phyloP scores from a whole-genome alignment of 2,797 vertebrate genomes.

The Octomys mimax region DNA sequence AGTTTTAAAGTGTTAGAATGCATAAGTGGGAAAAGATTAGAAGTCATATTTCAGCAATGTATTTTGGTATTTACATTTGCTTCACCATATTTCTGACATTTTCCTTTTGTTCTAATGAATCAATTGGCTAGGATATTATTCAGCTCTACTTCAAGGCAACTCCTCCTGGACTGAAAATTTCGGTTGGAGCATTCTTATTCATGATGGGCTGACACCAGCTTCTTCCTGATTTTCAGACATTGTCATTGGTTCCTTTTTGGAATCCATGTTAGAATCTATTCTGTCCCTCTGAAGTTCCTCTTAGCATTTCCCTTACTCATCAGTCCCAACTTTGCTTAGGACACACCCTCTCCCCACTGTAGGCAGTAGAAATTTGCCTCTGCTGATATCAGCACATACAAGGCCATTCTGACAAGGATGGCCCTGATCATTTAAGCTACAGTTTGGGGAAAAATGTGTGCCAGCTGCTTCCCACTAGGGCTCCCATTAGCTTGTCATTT shows the following conservation, averaged over 20 bases:
- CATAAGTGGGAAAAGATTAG: constrained; percentile 13
- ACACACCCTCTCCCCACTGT: rapidly evolving
- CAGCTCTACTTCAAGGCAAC: neutral
- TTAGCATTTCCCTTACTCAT: neutral
- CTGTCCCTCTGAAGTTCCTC: neutral
- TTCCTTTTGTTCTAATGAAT: neutral
- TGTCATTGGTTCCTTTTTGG: neutral
- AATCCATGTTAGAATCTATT: neutral
- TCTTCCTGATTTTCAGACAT: neutral
- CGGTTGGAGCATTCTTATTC: neutral
- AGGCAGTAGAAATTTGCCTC: neutral
- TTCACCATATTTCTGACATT: neutral
- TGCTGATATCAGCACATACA: neutral
- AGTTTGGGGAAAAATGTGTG: neutral
- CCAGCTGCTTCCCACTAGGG: constrained; percentile 69
- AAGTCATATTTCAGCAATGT: neutral
- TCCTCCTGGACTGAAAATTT: neutral
- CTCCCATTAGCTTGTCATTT: constrained; percentile 73
- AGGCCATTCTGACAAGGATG: constrained; percentile 58
- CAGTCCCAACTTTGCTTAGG: neutral
- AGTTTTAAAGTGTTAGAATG: constrained; percentile 23
- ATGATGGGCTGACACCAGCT: neutral
- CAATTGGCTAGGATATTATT: neutral
- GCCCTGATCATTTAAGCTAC: constrained; percentile 58
- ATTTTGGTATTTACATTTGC: constrained; percentile 15